These are phyloP conservation scores for Ptychobarbus kaznakovi DNA, from an alignment of 2,797 vertebrate genomes.

Conservation along the genomic window DNA sequence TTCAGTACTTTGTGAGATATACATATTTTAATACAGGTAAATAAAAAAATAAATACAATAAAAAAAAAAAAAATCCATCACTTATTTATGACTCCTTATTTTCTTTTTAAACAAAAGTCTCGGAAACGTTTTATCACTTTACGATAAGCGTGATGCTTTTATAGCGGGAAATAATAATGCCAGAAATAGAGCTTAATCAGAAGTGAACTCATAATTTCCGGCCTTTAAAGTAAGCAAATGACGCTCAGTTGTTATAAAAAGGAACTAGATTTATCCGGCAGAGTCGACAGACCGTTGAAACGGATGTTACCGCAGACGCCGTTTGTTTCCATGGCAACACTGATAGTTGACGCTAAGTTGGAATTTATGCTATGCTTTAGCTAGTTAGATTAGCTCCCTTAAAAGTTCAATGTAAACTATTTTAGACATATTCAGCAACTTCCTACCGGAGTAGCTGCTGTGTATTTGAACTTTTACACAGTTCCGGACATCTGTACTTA, in stretches of 20 bases:
- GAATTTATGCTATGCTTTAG: background rate
- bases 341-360: background rate
- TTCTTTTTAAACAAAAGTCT: background rate
- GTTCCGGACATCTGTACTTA: background rate
- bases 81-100: too few relatives aligned
- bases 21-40: background rate
- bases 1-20: background rate
- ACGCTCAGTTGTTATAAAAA: background rate
- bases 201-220: background rate
- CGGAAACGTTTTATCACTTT: background rate
- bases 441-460: too few relatives aligned
- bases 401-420: background rate
- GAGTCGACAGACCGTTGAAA: background rate
- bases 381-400: background rate
- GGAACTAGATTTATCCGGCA: background rate
- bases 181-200: background rate
- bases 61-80: background rate
- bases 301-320: background rate
- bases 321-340: slow-evolving; percentile 63
- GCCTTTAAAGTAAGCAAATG: background rate
- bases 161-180: background rate
- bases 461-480: background rate
- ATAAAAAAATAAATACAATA: background rate
- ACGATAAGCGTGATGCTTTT: background rate
- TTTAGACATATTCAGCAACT: background rate